Evolutionary conservation across 2,888 invertebrate genomes (phyloP), one percentile per base, ranked within the genome.

Genomic region (Drosophila mayaguana): DNA sequence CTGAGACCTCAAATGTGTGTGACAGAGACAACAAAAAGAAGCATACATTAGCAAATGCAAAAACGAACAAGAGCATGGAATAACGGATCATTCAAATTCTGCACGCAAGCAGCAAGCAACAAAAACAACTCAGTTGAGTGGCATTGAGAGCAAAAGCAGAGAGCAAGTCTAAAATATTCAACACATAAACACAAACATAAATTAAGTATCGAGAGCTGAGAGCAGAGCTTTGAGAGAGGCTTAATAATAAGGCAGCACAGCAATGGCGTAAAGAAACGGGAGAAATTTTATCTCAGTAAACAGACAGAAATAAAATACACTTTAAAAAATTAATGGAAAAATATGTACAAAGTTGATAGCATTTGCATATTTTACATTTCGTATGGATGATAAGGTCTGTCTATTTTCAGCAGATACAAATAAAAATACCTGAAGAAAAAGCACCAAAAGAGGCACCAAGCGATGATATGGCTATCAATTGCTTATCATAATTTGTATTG

Each of bases 401-500:
- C n/a, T 50, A 36, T 43, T 43, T 55, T 32, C 42, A 16, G 18
- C 38, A 22, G 18, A 55, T 16, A 40, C 32, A 45, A 14, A 16
- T 28, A 28, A 40, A 61, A 43, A 55, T 54, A 53, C 14, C 16
- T 42, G 18, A 20, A 32, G 11, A 55, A 43, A 54, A 72, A 51
- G 40, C 40, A 60, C 67, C 46, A 22, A 11, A n/a, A 2, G 2
- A 8, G 36, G 11, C 5, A 25, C 32, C n/a, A 42, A 11, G 7
- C 2, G 3, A 6, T 60, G 72, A 75, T 71, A 67, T 9, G 14
- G 28, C 18, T 28, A 42, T 55, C 42, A 32, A 55, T 36, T 22
- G 59, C 25, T 60, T 60, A 67, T 72, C 60, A 53, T 18, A 53
- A 40, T 60, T 45, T 53, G n/a, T 16, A 46, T 22, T 57, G 32